Percentiles rank a stretch among this genome's conserved stretches.
These are phyloP conservation scores for Oreochromis spilurus DNA, from an alignment of 2,113 vertebrate genomes.

Conservation along the genomic window DNA sequence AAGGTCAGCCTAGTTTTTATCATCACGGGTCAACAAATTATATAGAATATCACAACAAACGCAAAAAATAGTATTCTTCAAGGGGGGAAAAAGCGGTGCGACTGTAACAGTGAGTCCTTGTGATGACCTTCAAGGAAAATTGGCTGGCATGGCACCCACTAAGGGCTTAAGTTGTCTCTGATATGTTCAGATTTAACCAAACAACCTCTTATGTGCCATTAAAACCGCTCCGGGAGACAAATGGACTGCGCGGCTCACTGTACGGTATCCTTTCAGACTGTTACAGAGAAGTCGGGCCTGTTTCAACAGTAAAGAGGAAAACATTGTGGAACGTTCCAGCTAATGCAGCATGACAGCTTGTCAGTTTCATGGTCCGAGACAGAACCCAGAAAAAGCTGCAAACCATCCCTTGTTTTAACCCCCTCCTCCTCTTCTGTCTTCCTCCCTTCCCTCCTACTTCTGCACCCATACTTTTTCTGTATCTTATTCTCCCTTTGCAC, in stretches of 20 bases:
- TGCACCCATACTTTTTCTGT: background rate
- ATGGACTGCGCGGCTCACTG: slow-evolving; percentile 17
- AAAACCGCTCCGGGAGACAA: slow-evolving; percentile 32
- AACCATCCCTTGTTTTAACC: slow-evolving; percentile 50
- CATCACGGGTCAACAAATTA: background rate
- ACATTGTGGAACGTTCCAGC: slow-evolving; percentile 47
- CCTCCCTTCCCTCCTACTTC: background rate
- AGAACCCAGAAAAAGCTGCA: slow-evolving; percentile 60
- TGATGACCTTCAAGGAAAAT: background rate
- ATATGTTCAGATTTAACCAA: slow-evolving; percentile 19
- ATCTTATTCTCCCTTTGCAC: slow-evolving; percentile 31
- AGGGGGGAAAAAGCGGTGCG: background rate
- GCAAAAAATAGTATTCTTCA: background rate
- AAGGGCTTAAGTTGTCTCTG: slow-evolving; percentile 12
- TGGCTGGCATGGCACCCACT: background rate
- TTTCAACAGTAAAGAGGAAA: slow-evolving; percentile 55
- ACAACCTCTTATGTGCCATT: background rate
- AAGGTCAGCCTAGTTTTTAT: background rate
- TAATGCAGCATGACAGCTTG: slow-evolving; percentile 67
- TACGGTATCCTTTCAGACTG: slow-evolving; percentile 17
- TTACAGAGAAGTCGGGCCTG: slow-evolving; percentile 29
- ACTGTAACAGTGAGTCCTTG: background rate
- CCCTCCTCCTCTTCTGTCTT: background rate
- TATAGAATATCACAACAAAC: background rate
- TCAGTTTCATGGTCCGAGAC: slow-evolving; percentile 59